Evolutionary conservation across 2,888 invertebrate genomes (phyloP).

Genomic region (Aricia artaxerxes): DNA sequence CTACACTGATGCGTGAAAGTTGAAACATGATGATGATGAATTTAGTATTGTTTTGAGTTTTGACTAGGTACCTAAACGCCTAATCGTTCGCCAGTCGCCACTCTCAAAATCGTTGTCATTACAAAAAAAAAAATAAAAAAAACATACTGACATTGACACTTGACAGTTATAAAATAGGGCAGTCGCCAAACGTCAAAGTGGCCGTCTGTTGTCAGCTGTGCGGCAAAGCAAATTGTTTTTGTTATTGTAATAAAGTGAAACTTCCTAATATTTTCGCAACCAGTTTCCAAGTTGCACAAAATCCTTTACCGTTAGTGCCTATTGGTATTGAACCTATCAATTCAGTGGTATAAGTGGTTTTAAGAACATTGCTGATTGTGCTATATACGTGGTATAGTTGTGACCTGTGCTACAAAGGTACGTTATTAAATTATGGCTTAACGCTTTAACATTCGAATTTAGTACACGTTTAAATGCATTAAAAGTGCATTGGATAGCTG

Average conservation of each 20-base stretch:
- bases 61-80: too few relatives aligned
- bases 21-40: not conserved
- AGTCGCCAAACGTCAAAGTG: not conserved
- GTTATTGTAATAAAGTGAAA: conserved; percentile 10
- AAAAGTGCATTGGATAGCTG: not conserved
- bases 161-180: not conserved
- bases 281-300: conserved; percentile 15
- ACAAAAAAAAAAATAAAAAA: not conserved
- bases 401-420: conserved; percentile 2
- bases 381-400: not conserved
- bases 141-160: not conserved
- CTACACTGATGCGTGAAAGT: not conserved
- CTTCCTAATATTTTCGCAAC: not conserved
- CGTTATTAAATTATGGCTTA: not conserved
- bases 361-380: not conserved
- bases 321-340: not conserved
- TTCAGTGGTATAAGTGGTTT: not conserved
- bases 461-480: not conserved
- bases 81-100: too few relatives aligned
- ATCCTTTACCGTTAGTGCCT: not conserved
- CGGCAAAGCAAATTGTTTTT: not conserved
- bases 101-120: not conserved
- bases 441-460: not conserved
- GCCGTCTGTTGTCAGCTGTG: not conserved
- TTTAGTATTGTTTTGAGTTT: too few relatives aligned